Conservation (phyloP, 2,888 invertebrate genomes). For the Nemotelus pantherinus region DNA sequence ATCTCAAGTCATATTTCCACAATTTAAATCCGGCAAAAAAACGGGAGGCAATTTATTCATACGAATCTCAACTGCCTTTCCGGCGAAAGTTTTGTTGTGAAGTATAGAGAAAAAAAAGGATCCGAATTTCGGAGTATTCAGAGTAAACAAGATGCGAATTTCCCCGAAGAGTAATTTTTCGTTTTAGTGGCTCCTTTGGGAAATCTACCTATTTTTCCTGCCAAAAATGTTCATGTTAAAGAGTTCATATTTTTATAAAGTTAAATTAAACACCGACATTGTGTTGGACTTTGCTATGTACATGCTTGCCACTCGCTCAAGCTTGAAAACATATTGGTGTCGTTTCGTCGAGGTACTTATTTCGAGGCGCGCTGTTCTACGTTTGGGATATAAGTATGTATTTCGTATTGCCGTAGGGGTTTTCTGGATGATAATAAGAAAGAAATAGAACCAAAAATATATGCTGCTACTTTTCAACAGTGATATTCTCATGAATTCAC, state of each 20-base stretch:
- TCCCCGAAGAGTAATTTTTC: constrained; percentile 50
- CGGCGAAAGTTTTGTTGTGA: not conserved
- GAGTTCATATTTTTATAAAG: constrained; percentile 51
- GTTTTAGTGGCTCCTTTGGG: constrained; percentile 49
- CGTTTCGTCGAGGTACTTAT: not conserved
- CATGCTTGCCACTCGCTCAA: not conserved
- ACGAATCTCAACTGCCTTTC: constrained; percentile 23
- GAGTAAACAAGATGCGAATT: constrained; percentile 46
- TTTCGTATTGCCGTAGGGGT: constrained; percentile 11
- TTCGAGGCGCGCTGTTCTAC: not conserved
- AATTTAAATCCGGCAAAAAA: constrained; percentile 41
- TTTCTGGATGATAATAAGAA: constrained; percentile 8
- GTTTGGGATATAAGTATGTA: not conserved
- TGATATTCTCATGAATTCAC: constrained; percentile 22
- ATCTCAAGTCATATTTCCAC: constrained; percentile 36
- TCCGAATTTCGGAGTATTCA: constrained; percentile 24
- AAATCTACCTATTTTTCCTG: constrained; percentile 49
- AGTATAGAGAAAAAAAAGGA: constrained; percentile 25
- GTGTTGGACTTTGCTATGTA: constrained; percentile 8
- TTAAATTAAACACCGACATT: constrained; percentile 48
- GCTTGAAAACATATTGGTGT: not conserved
- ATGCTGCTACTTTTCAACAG: constrained; percentile 28
- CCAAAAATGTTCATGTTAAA: constrained; percentile 47
- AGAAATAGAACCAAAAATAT: not conserved
- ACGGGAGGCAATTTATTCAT: constrained; percentile 31